Conservation (phyloP, 2,113 vertebrate species). For the human region GRCh38 chr6:33902001-33902500, state of each 20-base stretch:
- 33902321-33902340: fast-evolving
- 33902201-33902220: not conserved
- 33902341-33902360: not conserved
- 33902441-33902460: not conserved
- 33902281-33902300: fast-evolving
- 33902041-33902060: not conserved
- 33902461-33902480: not conserved
- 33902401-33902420: not conserved
- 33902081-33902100: not conserved
- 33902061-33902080: not conserved
- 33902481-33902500: not conserved
- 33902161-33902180: not conserved
- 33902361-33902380: not conserved
- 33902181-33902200: not conserved
- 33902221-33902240: not conserved
- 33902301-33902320: not conserved
- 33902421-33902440: not conserved
- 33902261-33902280: not conserved
- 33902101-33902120: not conserved
- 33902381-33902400: not conserved
- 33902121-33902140: not conserved
- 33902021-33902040: not conserved
- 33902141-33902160: fast-evolving
- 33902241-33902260: not conserved
- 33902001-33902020: not conserved